phyloP scores from a whole-genome alignment of 2,797 vertebrate species.

The Macroramphosus scolopax region DNA sequence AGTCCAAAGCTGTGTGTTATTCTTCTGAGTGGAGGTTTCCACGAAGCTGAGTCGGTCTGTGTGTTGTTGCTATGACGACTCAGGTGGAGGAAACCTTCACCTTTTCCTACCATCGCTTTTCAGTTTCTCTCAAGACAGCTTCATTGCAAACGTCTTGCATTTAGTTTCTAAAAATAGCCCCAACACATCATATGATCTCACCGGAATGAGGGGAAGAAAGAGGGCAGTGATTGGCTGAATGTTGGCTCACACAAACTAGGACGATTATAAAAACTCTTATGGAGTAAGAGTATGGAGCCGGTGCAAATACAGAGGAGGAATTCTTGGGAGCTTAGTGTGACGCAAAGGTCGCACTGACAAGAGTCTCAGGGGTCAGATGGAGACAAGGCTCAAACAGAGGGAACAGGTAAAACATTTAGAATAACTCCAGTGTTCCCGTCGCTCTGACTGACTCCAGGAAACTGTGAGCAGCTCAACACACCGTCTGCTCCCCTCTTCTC shows the following conservation, averaged over 20 bases:
- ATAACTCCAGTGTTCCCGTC: conserved; percentile 10
- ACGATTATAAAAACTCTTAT: conserved; percentile 17
- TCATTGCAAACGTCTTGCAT: too few species aligned
- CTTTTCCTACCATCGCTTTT: too few species aligned
- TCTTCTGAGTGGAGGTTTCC: too few species aligned
- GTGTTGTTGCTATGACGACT: too few species aligned
- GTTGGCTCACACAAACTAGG: conserved; percentile 8
- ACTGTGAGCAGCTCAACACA: too few species aligned
- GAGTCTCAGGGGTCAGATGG: conserved; percentile 13
- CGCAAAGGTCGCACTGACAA: conserved; percentile 15
- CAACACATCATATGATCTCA: conserved; percentile 1
- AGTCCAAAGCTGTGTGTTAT: too few species aligned
- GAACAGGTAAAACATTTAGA: conserved; percentile 24
- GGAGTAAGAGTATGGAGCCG: too few species aligned
- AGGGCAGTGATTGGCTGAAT: background rate
- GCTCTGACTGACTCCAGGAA: background rate
- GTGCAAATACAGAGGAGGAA: conserved; percentile 12
- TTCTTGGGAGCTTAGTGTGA: conserved; percentile 32
- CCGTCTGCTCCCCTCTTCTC: too few species aligned
- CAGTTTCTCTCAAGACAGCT: too few species aligned
- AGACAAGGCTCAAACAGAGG: conserved; percentile 34
- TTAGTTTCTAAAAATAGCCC: conserved; percentile 31
- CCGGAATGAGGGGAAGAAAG: too few species aligned
- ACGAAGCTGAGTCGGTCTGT: too few species aligned
- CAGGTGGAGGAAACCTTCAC: too few species aligned